phyloP scores from a whole-genome alignment of 2,888 invertebrate species.

The Cantharis lateralis region DNA sequence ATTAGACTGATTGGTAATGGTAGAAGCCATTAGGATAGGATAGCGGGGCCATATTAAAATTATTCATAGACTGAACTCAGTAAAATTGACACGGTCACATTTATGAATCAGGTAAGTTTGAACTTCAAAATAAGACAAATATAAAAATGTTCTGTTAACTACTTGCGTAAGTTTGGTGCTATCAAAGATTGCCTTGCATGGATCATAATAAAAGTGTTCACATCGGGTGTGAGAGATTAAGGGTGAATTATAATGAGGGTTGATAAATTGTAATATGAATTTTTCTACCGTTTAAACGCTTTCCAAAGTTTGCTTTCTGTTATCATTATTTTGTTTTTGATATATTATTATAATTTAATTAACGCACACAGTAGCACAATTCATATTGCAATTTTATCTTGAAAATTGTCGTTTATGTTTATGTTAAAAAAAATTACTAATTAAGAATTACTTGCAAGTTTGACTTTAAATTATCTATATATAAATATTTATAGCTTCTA shows the following conservation, averaged over 20 bases:
- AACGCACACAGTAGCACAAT: conserved; percentile 41
- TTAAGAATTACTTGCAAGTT: conserved; percentile 51
- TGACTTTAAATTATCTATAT: conserved; percentile 50
- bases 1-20: neutral
- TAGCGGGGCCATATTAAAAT: conserved; percentile 37
- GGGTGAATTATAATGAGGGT: conserved; percentile 30
- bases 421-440: conserved; percentile 42
- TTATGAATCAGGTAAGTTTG: conserved; percentile 37
- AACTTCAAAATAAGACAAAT: conserved; percentile 49
- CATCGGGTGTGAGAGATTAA: conserved; percentile 33
- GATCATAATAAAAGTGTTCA: conserved; percentile 37
- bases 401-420: conserved; percentile 47
- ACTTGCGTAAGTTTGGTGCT: conserved; percentile 57
- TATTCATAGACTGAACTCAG: conserved; percentile 29
- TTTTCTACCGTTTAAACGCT: conserved; percentile 6
- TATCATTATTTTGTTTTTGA: neutral
- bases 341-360: neutral
- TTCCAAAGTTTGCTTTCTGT: neutral
- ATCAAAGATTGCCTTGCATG: conserved; percentile 54
- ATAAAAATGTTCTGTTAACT: conserved; percentile 52
- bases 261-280: conserved; percentile 38
- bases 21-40: conserved; percentile 18
- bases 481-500: conserved; percentile 47
- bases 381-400: conserved; percentile 34
- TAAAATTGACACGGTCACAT: conserved; percentile 34